Base-by-base conservation (phyloP, 2,888 invertebrate species). In the Incurvaria masculella region DNA sequence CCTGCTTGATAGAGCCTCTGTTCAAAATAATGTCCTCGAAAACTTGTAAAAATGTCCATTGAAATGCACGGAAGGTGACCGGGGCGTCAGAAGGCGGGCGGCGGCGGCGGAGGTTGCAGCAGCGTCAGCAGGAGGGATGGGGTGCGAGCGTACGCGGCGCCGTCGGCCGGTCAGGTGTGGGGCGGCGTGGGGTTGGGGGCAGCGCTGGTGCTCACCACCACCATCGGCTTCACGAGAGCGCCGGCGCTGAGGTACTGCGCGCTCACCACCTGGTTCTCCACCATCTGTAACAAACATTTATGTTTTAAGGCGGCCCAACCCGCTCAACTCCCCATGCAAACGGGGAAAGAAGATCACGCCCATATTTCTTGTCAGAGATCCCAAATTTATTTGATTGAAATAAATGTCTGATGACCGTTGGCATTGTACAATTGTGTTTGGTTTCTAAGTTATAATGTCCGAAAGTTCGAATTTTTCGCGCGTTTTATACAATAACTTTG, bases 201-300 rank as follows among this genome's bases (percentile, higher is more conserved):
- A 23, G 68, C 60, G 52, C 62, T n/a, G 20, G 26, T 58, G 21
- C 66, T 66, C 50, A 86, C 85, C 49, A 88, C 86, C 46, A 87
- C 86, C 42, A 87, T 82, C 2, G 87, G 87, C 64, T 87, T 87
- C 44, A 87, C 83, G 50, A 87, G 72, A 50, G 81, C 73, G 42
- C 82, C 73, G 23, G 82, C 73, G 62, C 81, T 80, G 50, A 84
- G 70, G 68, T 87, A 87, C 71, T 87, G 87, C 55, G 86, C 82
- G 67, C 83, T 84, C 53, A 84, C 72, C 61, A 84, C 72, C 49
- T 82, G 82, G 1, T 72, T 71, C 53, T 73, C 75, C 39, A 76
- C 69, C 69, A 78, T 73, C 79, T 76, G 54, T n/a, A 39, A n/a
- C n/a, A n/a, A n/a, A n/a, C n/a, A n/a, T 27, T 8, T n/a, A n/a